A percentile compares a stretch with the other conserved stretches of the same genome.
Conservation (phyloP, 2,888 invertebrate genomes). For the Rotaria socialis region DNA sequence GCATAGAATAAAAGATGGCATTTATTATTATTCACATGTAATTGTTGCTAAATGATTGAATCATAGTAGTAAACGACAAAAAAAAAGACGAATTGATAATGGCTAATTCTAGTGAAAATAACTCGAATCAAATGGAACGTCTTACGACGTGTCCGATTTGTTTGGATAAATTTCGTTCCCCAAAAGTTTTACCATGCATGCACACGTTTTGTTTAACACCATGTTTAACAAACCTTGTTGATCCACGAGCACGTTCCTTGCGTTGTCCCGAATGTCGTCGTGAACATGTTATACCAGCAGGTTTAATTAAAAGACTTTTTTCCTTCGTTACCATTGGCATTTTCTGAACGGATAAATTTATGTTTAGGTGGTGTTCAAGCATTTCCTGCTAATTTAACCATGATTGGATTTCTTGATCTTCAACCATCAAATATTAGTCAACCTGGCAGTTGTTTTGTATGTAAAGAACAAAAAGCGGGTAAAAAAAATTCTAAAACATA, state of each 20-base stretch:
- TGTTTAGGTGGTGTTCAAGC: conserved; percentile 73
- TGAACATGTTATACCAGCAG: conserved; percentile 89
- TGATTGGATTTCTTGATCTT: conserved; percentile 85
- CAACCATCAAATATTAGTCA: conserved; percentile 73
- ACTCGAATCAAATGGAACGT: conserved; percentile 67
- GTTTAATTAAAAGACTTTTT: background rate
- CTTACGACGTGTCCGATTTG: conserved; percentile 96
- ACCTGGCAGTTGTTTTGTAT: background rate
- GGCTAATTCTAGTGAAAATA: background rate
- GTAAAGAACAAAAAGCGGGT: conserved; percentile 46
- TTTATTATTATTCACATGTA: background rate
- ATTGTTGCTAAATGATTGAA: too few species aligned
- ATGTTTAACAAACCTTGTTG: conserved; percentile 81
- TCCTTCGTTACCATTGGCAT: too few species aligned
- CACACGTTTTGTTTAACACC: conserved; percentile 99
- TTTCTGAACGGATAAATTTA: too few species aligned
- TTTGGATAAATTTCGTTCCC: conserved; percentile 89
- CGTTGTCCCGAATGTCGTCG: conserved; percentile 97
- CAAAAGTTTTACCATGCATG: conserved; percentile 97
- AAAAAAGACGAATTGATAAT: background rate
- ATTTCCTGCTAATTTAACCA: conserved; percentile 89
- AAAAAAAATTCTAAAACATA: conserved; percentile 51
- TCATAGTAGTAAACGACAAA: too few species aligned
- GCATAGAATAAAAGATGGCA: background rate
- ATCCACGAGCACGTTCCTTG: conserved; percentile 67